phyloP scores from a whole-genome alignment of 2,888 invertebrate genomes.

The Halictus quadricinctus region DNA sequence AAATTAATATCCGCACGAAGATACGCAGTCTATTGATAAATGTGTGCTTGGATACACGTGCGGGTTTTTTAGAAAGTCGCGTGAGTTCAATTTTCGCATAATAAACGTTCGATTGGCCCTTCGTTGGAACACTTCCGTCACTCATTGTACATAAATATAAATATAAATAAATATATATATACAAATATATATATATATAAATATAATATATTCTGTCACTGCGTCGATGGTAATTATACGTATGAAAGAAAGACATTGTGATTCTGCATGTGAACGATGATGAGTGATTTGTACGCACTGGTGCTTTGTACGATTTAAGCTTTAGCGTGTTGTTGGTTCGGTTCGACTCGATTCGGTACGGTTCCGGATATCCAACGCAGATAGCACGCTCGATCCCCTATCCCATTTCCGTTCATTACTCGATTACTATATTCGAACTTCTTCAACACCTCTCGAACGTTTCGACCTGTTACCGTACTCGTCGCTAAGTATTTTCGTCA shows the following conservation, averaged over 20 bases:
- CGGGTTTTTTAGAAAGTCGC: background rate
- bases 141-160: slow-evolving; percentile 9
- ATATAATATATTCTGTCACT: slow-evolving; percentile 61
- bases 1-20: background rate
- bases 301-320: slow-evolving; percentile 62
- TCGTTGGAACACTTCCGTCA: slow-evolving; percentile 2
- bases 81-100: background rate
- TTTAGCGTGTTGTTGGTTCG: slow-evolving; percentile 55
- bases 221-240: slow-evolving; percentile 60
- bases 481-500: background rate
- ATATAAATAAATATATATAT: slow-evolving; percentile 41
- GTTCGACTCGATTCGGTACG: slow-evolving; percentile 34
- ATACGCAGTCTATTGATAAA: background rate
- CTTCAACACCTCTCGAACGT: background rate
- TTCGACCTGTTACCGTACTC: background rate
- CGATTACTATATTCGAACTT: background rate
- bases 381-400: slow-evolving; percentile 13
- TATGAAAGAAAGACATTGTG: slow-evolving; percentile 53
- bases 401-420: slow-evolving; percentile 30
- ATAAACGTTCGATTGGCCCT: background rate
- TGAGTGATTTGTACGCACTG: slow-evolving; percentile 61
- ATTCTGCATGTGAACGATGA: slow-evolving; percentile 55
- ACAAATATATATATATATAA: slow-evolving; percentile 36
- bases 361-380: slow-evolving; percentile 13
- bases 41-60: background rate